These are phyloP conservation scores for Adineta ricciae DNA, from an alignment of 2,888 invertebrate genomes.

Conservation along the genomic window DNA sequence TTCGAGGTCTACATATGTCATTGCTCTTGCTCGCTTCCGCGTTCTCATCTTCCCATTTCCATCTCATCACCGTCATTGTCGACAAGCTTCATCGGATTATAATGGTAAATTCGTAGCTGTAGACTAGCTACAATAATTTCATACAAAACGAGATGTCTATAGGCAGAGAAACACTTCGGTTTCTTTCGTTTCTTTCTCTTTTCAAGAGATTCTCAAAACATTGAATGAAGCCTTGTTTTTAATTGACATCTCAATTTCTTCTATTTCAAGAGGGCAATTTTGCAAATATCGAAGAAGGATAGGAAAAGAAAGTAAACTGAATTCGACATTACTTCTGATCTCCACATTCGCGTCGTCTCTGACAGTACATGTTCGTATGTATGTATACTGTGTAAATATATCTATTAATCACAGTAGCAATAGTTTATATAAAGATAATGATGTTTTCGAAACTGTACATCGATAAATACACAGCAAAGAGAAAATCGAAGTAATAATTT, in stretches of 20 bases:
- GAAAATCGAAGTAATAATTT: neutral
- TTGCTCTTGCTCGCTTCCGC: neutral
- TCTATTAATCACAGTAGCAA: neutral
- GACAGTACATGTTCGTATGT: neutral
- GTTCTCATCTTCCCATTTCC: neutral
- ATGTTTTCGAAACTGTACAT: neutral
- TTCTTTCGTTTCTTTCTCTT: neutral
- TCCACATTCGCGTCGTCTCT: neutral
- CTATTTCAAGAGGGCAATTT: neutral
- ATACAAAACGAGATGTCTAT: neutral
- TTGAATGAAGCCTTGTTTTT: neutral
- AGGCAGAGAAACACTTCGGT: neutral
- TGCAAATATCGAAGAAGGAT: neutral
- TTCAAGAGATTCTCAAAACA: neutral
- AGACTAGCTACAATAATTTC: neutral
- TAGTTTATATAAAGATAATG: neutral
- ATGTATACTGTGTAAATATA: neutral
- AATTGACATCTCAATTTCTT: conserved; percentile 9
- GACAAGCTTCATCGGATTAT: conserved; percentile 2
- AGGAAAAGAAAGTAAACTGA: neutral
- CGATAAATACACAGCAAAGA: neutral
- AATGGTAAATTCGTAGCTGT: neutral
- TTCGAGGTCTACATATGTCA: conserved; percentile 5
- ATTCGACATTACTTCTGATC: neutral
- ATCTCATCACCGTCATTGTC: conserved; percentile 13